Evolutionary conservation across 1,140 invertebrate genomes (phyloP), one percentile per base, ranked within the genome.

Genomic region (Brachionus manjavacas): DNA sequence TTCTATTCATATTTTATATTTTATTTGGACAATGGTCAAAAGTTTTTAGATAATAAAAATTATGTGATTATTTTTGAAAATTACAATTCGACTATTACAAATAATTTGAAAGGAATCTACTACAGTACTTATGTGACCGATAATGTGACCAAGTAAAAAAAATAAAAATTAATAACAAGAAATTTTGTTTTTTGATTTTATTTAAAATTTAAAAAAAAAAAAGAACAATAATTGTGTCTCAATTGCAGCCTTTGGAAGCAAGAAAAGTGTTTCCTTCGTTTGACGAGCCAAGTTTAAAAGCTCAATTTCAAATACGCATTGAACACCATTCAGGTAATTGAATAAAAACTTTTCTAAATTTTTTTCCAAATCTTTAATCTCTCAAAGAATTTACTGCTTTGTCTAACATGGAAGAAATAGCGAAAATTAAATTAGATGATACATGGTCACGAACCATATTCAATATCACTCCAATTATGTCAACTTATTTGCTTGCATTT

Each of bases 401-500:
- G 39, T 81, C 79, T 12, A 81, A 81, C 39, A 81, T 81, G 79
- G 64, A 81, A 60, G 79, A 81, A 46, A 16, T 81, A 28, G 39
- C 23, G 35, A 39, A 25, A 68, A 64, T 64, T 14, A 81, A 43
- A 28, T 2, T 87, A 60, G 79, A 28, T 35, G 60, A 85, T n/a
- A 85, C 72, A n/a, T 87, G 86, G 86, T 46, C 86, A 8, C 81
- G 85, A 16, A 88, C 88, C 7, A 84, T 86, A 31, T 91, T 88
- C 84, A 84, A 87, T 31, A 85, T 85, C 41, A 90, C 90, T 2
- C 90, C 90, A 41, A 86, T 87, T 43, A 91, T 91, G 90, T 90
- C 90, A 3, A 88, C 90, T 14, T 91, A 91, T 85, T 86, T 91
- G 6, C 86, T 91, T 12, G 90, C 90, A 1, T 90, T 91, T 85